Base-by-base conservation (phyloP, 2,797 vertebrate genomes). In the Simalia tracyae region DNA sequence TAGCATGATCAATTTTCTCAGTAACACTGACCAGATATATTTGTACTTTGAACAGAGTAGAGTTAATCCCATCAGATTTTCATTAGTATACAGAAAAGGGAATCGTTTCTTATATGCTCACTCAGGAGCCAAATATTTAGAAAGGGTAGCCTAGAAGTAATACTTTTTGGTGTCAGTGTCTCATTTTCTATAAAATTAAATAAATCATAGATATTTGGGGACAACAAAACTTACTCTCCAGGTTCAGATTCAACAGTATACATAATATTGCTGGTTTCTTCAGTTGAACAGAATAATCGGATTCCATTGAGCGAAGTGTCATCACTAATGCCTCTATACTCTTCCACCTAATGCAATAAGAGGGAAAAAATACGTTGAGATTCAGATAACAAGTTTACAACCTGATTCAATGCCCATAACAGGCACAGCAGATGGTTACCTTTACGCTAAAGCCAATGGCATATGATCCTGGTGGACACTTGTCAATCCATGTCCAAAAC, bases 231-330 rank as follows among this genome's bases (percentile, higher is more conserved):
- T 95, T 95, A 97, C 97, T 96, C 96, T 94, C 97, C 97, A 59
- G 95, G 92, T 84, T 91, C 54, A 76, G 97, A 97, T 91, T 97
- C 97, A 10, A 95, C 0, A 0, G 95, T 93, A 87, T 97, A 97
- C 60, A 97, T 12, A 11, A 95, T 97, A 95, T 50, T 93, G 14
- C 15, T 90, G 0, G 1, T 91, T 54, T n/a, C 2, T 19, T 19
- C 91, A n/a, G 95, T 95, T 92, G 95, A 94, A 3, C 98, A 98
- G 93, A 96, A 96, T 56, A 98, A 97, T 72, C 98, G 97, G 90
- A 98, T 97, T 31, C 97, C 96, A 0, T 97, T 98, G 56, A 98
- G 88, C 86, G 97, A 95, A 0, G 96, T 97, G 94, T 97, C 97
- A 42, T 97, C 97, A 0, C 4, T 2, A 8, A 0, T 95, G 96